These are phyloP conservation scores for Tamandua tetradactyla DNA, from an alignment of 2,797 vertebrate species.

Conservation along the genomic window DNA sequence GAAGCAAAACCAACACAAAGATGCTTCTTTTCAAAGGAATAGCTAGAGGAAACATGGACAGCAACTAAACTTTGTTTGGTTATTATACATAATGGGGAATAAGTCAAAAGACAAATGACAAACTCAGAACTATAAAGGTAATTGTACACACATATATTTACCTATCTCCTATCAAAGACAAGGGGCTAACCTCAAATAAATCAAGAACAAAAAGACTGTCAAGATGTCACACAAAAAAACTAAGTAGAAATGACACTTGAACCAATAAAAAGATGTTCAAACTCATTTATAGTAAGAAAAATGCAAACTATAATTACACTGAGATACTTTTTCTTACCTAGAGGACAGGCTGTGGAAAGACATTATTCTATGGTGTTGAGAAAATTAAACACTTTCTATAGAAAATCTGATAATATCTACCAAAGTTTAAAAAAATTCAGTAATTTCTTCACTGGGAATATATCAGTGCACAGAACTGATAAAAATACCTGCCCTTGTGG, in stretches of 20 bases:
- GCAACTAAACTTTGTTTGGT: neutral
- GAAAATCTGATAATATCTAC: neutral
- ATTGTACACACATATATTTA: neutral
- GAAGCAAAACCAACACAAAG: neutral
- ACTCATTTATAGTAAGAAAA: conserved; percentile 1
- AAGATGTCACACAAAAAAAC: neutral
- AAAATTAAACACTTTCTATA: neutral
- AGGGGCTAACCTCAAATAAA: conserved; percentile 16
- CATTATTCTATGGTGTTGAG: neutral
- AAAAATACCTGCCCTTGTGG: neutral
- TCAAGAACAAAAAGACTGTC: neutral
- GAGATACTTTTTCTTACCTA: neutral
- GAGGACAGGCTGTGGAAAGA: neutral
- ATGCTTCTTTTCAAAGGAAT: neutral
- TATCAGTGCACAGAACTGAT: neutral
- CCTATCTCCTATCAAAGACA: neutral
- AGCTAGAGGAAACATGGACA: neutral
- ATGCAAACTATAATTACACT: neutral
- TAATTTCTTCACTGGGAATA: neutral
- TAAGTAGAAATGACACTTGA: neutral
- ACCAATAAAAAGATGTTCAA: conserved; percentile 34
- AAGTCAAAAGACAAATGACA: neutral
- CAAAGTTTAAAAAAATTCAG: conserved; percentile 8
- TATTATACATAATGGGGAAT: neutral
- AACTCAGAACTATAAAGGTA: neutral